Conservation (phyloP, 2,888 invertebrate genomes). For the Aethes cnicana region DNA sequence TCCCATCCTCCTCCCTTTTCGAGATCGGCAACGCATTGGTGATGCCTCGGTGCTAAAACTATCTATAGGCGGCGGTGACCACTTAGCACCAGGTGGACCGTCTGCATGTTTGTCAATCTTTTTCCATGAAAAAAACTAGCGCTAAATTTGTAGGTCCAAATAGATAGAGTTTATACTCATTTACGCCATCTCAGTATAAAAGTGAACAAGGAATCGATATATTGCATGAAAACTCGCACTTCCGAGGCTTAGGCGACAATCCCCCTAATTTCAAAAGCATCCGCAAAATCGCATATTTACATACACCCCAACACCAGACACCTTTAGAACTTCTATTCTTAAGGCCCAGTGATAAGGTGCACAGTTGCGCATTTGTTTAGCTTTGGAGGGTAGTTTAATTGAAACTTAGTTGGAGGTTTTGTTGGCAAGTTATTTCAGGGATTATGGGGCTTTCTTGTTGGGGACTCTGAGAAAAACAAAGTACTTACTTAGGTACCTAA, state of each 20-base stretch:
- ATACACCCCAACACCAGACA: neutral
- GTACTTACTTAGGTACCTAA: too few relatives aligned
- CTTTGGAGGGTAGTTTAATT: conserved; percentile 64
- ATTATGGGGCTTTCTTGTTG: conserved; percentile 58
- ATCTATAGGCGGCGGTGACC: too few relatives aligned
- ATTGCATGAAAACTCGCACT: conserved; percentile 17
- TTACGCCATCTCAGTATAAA: too few relatives aligned
- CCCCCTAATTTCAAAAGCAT: conserved; percentile 29
- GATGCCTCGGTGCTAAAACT: too few relatives aligned
- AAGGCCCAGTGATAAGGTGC: neutral
- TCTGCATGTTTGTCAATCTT: too few relatives aligned
- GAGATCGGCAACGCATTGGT: too few relatives aligned
- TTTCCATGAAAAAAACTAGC: too few relatives aligned
- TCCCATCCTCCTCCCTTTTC: too few relatives aligned
- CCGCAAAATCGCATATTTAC: conserved; percentile 20
- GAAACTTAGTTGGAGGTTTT: conserved; percentile 71
- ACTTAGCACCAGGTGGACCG: too few relatives aligned
- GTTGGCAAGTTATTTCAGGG: conserved; percentile 74
- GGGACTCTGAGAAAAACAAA: conserved; percentile 20
- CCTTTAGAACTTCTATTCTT: neutral
- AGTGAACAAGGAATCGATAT: conserved; percentile 8
- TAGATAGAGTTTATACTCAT: too few relatives aligned
- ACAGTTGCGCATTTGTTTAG: neutral
- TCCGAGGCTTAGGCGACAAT: conserved; percentile 20
- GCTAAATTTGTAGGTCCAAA: too few relatives aligned